Conservation (phyloP, 2,113 vertebrate species). For the Antechinus stuartii region DNA sequence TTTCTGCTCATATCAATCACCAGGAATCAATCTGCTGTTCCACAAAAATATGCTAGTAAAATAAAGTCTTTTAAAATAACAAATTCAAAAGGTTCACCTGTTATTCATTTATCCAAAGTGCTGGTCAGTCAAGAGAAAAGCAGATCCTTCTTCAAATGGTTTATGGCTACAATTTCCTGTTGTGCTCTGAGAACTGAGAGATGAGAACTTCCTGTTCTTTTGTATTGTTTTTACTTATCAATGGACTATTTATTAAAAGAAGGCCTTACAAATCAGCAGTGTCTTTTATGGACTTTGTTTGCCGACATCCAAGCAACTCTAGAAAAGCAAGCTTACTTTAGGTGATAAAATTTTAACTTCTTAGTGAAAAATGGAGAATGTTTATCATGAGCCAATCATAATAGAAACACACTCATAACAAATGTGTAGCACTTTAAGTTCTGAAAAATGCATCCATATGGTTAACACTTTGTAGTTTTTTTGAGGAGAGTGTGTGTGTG, state of each 20-base stretch:
- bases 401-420: not conserved
- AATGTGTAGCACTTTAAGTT: not conserved
- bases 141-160: slow-evolving; percentile 63
- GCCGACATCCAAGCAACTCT: slow-evolving; percentile 71
- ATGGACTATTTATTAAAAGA: slow-evolving; percentile 83
- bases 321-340: slow-evolving; percentile 77
- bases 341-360: slow-evolving; percentile 66
- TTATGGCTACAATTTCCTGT: slow-evolving; percentile 84
- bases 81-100: slow-evolving; percentile 73
- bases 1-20: slow-evolving; percentile 5
- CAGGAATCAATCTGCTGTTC: slow-evolving; percentile 34
- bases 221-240: slow-evolving; percentile 85
- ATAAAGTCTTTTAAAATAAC: slow-evolving; percentile 29
- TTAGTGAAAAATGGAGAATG: slow-evolving; percentile 16
- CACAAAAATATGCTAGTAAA: slow-evolving; percentile 36
- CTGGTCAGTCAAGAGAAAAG: slow-evolving; percentile 65
- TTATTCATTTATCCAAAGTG: slow-evolving; percentile 64
- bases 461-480: not conserved
- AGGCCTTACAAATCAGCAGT: slow-evolving; percentile 73
- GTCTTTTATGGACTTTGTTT: slow-evolving; percentile 68
- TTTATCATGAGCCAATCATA: not conserved
- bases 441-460: not conserved
- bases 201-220: slow-evolving; percentile 81
- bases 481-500: not conserved
- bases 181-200: slow-evolving; percentile 75